phyloP scores from a whole-genome alignment of 1,140 invertebrate genomes.

The Drosophila obscura region DNA sequence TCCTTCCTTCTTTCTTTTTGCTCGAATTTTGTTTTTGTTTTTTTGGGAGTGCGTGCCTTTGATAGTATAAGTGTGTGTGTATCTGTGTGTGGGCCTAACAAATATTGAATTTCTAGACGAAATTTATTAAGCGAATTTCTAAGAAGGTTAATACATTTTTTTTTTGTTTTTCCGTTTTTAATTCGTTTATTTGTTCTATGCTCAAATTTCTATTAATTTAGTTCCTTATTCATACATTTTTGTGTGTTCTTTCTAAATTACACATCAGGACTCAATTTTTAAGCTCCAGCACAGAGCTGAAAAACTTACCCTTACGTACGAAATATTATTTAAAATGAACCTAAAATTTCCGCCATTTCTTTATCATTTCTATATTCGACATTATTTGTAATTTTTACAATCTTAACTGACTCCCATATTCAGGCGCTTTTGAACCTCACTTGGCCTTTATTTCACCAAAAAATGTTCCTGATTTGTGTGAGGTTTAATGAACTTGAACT shows the following conservation, averaged over 20 bases:
- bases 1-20: conserved; percentile 53
- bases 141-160: conserved; percentile 29
- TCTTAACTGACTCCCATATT: neutral
- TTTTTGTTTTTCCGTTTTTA: conserved; percentile 12
- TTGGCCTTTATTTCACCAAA: conserved; percentile 24
- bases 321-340: too few species aligned
- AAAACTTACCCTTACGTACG: too few species aligned
- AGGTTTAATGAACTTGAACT: conserved; percentile 70
- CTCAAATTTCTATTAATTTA: conserved; percentile 23
- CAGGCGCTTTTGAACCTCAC: conserved; percentile 1
- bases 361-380: too few species aligned
- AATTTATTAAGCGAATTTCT: conserved; percentile 42
- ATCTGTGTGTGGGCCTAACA: conserved; percentile 21
- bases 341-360: too few species aligned
- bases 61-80: neutral
- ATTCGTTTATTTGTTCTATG: conserved; percentile 11
- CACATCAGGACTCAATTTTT: too few species aligned
- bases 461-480: conserved; percentile 44
- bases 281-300: too few species aligned
- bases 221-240: neutral
- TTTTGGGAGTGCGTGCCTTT: conserved; percentile 39
- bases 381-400: too few species aligned
- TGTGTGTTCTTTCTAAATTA: neutral
- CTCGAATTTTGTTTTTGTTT: conserved; percentile 38
- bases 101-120: conserved; percentile 51